Evolutionary conservation across 2,797 vertebrate species (phyloP).

Genomic region (Leuciscus waleckii): DNA sequence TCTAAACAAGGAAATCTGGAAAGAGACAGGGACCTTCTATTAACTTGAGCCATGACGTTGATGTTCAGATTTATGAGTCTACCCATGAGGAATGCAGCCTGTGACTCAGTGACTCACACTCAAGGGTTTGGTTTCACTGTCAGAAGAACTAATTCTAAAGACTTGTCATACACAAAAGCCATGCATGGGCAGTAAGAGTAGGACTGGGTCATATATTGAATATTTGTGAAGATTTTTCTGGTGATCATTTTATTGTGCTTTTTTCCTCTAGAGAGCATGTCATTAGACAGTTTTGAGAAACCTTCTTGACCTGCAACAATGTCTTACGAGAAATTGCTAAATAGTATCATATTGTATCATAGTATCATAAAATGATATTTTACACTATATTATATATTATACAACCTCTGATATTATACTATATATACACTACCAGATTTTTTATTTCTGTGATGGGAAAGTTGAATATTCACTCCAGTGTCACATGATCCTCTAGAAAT

Average conservation of each 20-base stretch:
- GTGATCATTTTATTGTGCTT: not conserved
- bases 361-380: too few species aligned
- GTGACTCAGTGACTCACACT: slow-evolving; percentile 26
- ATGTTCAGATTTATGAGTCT: slow-evolving; percentile 25
- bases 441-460: not conserved
- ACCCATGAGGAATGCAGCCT: slow-evolving; percentile 33
- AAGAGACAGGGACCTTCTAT: slow-evolving; percentile 19
- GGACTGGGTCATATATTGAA: not conserved
- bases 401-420: too few species aligned
- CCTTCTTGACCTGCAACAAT: not conserved
- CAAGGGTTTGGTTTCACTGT: slow-evolving; percentile 34
- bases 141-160: slow-evolving; percentile 19
- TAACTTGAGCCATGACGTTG: slow-evolving; percentile 24
- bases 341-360: not conserved
- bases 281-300: not conserved
- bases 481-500: not conserved
- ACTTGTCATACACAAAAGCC: not conserved
- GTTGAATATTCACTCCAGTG: not conserved
- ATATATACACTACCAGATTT: not conserved
- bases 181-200: not conserved
- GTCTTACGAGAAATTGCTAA: not conserved
- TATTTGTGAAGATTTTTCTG: not conserved
- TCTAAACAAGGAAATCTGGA: slow-evolving; percentile 45
- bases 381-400: too few species aligned
- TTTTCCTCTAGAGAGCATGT: not conserved